Evolutionary conservation across 1,140 invertebrate genomes (phyloP), one percentile per base, ranked within the genome.

Genomic region (Ceratosolen fusciceps): DNA sequence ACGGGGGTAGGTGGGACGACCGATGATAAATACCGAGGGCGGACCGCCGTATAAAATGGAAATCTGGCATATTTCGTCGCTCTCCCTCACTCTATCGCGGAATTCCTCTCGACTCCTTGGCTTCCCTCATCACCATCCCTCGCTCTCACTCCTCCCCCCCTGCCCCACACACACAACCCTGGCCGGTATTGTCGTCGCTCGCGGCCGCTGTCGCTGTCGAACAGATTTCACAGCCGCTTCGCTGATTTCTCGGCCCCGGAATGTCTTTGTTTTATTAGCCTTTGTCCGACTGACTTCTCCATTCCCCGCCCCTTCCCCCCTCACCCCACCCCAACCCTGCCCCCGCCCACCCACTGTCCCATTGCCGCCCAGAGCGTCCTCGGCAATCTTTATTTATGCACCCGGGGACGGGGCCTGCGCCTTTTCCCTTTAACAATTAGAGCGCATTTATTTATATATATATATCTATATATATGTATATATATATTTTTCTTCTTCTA

Each of bases 11-110:
- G 60, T 73, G 58, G 31, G 74, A 60, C n/a, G 62, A 60, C 68
- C 56, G 74, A 74, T 79, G 71, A 79, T 78, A 79, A 79, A 79
- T 79, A 79, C 43, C 31, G 54, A 14, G 29, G 56, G 12, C 29
- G 29, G 56, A 5, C 29, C 39, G 62, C 34, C n/a, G n/a, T 34
- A 52, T 62, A 72, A 78, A 78, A 72, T 78, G 76, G 67, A 72
- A 78, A 78, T 78, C 58, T 78, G 56, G 43, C 76, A 78, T 78
- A 78, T 78, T 78, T 78, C 70, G 43, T 12, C 60, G 21, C 54
- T 56, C 39, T 70, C n/a, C n/a, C n/a, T n/a, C n/a, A n/a, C n/a
- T n/a, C n/a, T n/a, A n/a, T n/a, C 65, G 31, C 24, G 68, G 54
- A 77, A 77, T 77, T 77, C 70, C 52, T 60, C 26, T 43, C 39